Percentiles rank a stretch among this genome's conserved stretches.
Evolutionary conservation across 2,113 vertebrate species (phyloP).

Genomic region (Elgaria multicarinata): DNA sequence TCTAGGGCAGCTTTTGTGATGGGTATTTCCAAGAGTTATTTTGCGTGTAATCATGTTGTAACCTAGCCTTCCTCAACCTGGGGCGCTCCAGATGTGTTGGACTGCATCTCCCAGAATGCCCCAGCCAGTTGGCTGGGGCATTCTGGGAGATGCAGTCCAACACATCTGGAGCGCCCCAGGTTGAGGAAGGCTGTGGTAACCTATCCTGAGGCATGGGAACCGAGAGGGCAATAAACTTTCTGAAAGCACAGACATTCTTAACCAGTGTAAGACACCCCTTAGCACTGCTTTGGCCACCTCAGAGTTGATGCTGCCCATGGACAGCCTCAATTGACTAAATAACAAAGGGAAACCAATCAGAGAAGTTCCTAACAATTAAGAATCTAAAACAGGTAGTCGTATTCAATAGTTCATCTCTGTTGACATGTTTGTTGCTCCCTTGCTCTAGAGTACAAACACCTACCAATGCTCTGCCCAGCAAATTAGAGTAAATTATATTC

Average conservation of each 20-base stretch:
- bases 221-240: neutral
- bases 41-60: neutral
- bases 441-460: neutral
- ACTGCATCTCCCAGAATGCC: too few relatives aligned
- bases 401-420: neutral
- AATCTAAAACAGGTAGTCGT: neutral
- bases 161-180: too few relatives aligned
- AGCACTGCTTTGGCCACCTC: neutral
- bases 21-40: neutral
- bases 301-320: neutral
- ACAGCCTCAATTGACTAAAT: neutral
- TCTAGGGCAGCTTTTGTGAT: neutral
- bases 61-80: too few relatives aligned
- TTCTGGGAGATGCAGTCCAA: too few relatives aligned
- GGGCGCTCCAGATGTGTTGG: too few relatives aligned
- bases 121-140: too few relatives aligned
- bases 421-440: neutral
- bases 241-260: neutral
- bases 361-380: neutral
- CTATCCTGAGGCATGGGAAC: neutral
- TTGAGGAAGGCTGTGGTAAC: too few relatives aligned
- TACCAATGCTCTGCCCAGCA: neutral
- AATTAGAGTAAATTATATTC: neutral
- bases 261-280: too few relatives aligned
- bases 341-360: neutral